phyloP scores from a whole-genome alignment of 1,140 invertebrate genomes.

The Drosophila truncata region DNA sequence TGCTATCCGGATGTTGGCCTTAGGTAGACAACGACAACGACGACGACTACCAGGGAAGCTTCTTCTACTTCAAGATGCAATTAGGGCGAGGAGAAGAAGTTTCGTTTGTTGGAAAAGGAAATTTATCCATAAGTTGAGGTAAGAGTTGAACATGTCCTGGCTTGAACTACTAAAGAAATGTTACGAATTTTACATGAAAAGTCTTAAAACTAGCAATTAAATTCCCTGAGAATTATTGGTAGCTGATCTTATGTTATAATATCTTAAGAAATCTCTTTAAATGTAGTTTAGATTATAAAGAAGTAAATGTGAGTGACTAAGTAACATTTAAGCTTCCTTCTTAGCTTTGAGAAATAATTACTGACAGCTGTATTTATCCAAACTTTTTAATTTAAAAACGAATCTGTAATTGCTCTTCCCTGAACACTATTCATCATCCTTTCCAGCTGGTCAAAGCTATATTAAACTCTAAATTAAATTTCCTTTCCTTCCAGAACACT shows the following conservation, averaged over 20 bases:
- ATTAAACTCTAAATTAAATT: slow-evolving; percentile 12
- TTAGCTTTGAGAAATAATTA: neutral
- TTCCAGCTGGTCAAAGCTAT: neutral
- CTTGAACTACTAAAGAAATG: neutral
- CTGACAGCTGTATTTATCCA: slow-evolving; percentile 3
- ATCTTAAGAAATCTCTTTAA: neutral
- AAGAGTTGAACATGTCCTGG: slow-evolving; percentile 6
- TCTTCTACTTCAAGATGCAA: slow-evolving; percentile 68
- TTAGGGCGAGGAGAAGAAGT: slow-evolving; percentile 73
- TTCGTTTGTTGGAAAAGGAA: slow-evolving; percentile 40
- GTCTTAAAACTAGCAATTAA: neutral
- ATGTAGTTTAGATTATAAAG: no score
- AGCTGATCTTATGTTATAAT: neutral
- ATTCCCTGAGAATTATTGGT: neutral
- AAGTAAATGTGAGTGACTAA: neutral
- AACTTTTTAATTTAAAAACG: slow-evolving; percentile 9
- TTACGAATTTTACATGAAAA: neutral
- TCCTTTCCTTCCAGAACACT: neutral
- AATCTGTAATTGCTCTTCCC: neutral
- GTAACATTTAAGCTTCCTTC: neutral
- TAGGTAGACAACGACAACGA: slow-evolving; percentile 38
- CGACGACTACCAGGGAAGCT: slow-evolving; percentile 22
- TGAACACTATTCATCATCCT: slow-evolving; percentile 5
- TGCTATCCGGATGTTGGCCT: slow-evolving; percentile 18
- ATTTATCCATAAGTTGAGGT: slow-evolving; percentile 25